A percentile compares a stretch with the other conserved stretches of the same genome.
These are phyloP conservation scores for Empidonax traillii DNA, from an alignment of 2,113 vertebrate species.

Conservation along the genomic window DNA sequence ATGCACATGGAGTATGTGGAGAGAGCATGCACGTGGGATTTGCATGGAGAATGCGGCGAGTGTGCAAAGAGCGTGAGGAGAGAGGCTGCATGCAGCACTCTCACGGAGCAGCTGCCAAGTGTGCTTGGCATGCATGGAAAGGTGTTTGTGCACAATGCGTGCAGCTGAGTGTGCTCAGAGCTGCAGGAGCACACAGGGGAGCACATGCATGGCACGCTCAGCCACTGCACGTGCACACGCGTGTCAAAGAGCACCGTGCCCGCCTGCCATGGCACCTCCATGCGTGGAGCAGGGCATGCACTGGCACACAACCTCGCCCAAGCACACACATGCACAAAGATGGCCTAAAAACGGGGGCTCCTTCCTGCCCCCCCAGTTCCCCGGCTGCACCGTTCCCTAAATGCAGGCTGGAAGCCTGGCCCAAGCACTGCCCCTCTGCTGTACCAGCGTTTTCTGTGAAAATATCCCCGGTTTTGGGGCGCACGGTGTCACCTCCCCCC, in stretches of 20 bases:
- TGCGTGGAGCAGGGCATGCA: neutral
- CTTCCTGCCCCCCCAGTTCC: neutral
- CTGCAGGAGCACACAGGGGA: rapidly evolving
- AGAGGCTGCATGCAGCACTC: rapidly evolving
- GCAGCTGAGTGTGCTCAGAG: rapidly evolving
- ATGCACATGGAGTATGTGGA: rapidly evolving
- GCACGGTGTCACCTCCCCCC: rapidly evolving
- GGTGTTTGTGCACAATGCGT: neutral
- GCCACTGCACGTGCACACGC: rapidly evolving
- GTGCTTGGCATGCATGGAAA: rapidly evolving
- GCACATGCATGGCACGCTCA: rapidly evolving
- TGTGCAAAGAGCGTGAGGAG: neutral
- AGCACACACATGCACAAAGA: rapidly evolving
- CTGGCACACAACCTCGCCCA: neutral
- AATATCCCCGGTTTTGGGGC: neutral
- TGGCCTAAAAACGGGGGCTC: rapidly evolving
- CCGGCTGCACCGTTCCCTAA: neutral
- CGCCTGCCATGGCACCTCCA: rapidly evolving
- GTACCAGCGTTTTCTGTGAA: neutral
- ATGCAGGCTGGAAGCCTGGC: neutral
- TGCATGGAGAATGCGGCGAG: rapidly evolving
- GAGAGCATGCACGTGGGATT: rapidly evolving
- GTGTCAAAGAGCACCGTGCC: neutral
- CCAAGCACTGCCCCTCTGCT: neutral
- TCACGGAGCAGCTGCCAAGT: rapidly evolving